These are phyloP conservation scores for Lacerta agilis DNA, from an alignment of 2,797 vertebrate species.

Conservation along the genomic window DNA sequence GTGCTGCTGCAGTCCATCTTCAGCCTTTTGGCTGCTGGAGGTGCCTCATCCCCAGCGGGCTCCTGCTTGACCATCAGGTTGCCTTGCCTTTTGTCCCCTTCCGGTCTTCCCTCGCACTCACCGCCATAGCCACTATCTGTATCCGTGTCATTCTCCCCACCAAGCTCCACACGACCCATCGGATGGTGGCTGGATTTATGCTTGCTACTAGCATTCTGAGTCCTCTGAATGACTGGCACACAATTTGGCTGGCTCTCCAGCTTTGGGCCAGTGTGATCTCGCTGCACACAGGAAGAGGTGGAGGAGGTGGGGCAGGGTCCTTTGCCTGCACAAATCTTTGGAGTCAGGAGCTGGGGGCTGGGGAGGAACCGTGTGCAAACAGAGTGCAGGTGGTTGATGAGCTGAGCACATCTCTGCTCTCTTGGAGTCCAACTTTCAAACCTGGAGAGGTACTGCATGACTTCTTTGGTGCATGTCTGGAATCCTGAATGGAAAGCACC, in stretches of 20 bases:
- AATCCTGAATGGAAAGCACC: slow-evolving; percentile 95
- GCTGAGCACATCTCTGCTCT: slow-evolving; percentile 91
- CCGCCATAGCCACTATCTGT: slow-evolving; percentile 98
- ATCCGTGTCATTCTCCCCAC: slow-evolving; percentile 92
- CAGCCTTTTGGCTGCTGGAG: slow-evolving; percentile 83
- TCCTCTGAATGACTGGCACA: slow-evolving; percentile 96
- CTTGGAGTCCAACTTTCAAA: slow-evolving; percentile 91
- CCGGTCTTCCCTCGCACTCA: slow-evolving; percentile 84
- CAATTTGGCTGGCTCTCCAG: slow-evolving; percentile 88
- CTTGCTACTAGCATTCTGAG: slow-evolving; percentile 73
- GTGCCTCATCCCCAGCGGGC: slow-evolving; percentile 84
- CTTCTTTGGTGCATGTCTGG: slow-evolving; percentile 95
- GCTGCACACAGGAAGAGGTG: slow-evolving; percentile 42
- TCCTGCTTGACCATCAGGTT: slow-evolving; percentile 89
- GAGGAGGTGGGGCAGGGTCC: slow-evolving; percentile 49
- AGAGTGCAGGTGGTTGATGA: slow-evolving; percentile 91
- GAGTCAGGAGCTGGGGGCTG: slow-evolving; percentile 77
- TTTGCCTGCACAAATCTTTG: slow-evolving; percentile 78
- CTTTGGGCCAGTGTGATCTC: slow-evolving; percentile 76
- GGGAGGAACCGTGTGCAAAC: slow-evolving; percentile 87
- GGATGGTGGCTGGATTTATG: neutral
- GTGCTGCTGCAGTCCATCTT: slow-evolving; percentile 80
- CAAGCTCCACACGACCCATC: slow-evolving; percentile 78
- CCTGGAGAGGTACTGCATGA: slow-evolving; percentile 92
- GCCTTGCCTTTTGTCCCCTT: slow-evolving; percentile 61